These are phyloP conservation scores for Oriolus oriolus DNA, from an alignment of 2,113 vertebrate genomes.

Conservation along the genomic window DNA sequence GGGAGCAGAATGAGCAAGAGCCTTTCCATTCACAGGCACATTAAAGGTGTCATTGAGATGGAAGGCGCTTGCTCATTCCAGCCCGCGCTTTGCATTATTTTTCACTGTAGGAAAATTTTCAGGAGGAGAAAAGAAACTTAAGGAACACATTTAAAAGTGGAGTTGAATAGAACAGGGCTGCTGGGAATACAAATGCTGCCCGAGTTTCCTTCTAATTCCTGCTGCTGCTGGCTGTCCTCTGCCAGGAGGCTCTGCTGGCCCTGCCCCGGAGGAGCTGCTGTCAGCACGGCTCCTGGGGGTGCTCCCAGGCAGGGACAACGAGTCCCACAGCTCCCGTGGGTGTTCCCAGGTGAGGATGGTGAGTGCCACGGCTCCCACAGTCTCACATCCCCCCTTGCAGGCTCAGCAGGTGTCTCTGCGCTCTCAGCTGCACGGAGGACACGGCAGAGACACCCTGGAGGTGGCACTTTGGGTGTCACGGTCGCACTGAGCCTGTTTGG, in stretches of 20 bases:
- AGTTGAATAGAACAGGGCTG: background rate
- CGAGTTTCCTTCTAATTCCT: background rate
- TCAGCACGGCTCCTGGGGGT: background rate
- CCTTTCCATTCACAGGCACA: conserved; percentile 12
- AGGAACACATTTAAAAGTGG: background rate
- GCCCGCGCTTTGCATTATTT: background rate
- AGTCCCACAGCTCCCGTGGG: background rate
- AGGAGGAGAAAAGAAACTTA: conserved; percentile 33
- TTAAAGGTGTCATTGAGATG: background rate
- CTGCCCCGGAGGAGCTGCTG: background rate
- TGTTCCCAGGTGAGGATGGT: background rate
- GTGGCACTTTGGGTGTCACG: background rate
- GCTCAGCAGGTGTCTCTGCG: background rate
- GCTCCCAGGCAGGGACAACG: rapidly evolving
- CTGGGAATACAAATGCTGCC: conserved; percentile 18
- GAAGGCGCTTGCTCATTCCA: background rate
- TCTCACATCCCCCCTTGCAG: background rate
- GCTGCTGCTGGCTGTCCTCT: background rate
- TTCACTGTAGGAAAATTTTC: conserved; percentile 41
- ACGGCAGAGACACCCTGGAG: background rate
- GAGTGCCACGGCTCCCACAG: rapidly evolving
- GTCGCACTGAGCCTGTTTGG: background rate
- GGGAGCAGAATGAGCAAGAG: background rate
- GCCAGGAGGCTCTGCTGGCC: background rate
- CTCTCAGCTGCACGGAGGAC: background rate